Percentiles rank a stretch among this genome's conserved stretches.
phyloP scores from a whole-genome alignment of 2,797 vertebrate species.

The Aldrovandia affinis region DNA sequence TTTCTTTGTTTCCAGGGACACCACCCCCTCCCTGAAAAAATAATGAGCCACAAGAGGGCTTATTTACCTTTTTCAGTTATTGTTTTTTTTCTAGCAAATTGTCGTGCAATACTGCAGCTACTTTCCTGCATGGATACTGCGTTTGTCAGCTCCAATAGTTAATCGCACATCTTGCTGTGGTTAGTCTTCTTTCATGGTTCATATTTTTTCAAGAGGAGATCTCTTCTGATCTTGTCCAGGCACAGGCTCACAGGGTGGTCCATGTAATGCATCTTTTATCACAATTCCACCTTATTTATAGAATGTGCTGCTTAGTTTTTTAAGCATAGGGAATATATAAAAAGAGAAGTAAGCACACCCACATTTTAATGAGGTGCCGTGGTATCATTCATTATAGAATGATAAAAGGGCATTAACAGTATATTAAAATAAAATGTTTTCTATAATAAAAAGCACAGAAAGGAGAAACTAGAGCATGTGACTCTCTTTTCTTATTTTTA shows the following conservation, averaged over 20 bases:
- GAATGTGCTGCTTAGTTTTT: not conserved
- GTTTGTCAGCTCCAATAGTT: not conserved
- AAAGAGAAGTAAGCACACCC: no score
- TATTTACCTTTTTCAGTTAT: no score
- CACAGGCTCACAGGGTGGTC: not conserved
- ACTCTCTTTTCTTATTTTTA: no score
- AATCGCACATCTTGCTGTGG: not conserved
- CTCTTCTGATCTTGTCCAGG: not conserved
- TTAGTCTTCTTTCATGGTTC: not conserved
- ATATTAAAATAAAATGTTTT: no score
- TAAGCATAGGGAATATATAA: no score
- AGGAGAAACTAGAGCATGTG: no score
- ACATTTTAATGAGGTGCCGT: no score
- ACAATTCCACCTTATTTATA: not conserved
- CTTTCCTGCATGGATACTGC: not conserved
- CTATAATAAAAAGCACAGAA: no score
- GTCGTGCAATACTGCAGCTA: not conserved
- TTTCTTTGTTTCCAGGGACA: not conserved
- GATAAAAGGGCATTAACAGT: no score
- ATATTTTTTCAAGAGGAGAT: not conserved
- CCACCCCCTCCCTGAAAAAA: not conserved
- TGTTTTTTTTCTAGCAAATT: not conserved
- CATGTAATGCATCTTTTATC: not conserved
- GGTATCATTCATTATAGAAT: no score
- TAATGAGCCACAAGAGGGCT: not conserved